Conservation (phyloP, 2,888 invertebrate species). For the Pollenia labialis region DNA sequence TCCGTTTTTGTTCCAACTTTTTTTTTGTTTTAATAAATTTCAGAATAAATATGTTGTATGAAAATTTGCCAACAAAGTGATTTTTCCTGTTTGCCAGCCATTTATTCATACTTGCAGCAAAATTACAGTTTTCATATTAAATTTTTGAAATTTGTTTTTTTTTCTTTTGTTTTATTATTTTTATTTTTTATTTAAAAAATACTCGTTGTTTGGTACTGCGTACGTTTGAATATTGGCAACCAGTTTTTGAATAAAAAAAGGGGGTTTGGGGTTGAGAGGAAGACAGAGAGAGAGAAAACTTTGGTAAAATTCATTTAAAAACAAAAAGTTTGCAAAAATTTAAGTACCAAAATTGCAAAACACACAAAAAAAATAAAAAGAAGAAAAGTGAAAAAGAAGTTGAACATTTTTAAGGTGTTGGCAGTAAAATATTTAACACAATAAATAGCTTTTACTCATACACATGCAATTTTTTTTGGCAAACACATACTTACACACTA, state of each 20-base stretch:
- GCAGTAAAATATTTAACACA: constrained; percentile 64
- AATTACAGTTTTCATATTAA: constrained; percentile 63
- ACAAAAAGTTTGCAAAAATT: constrained; percentile 49
- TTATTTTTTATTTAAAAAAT: constrained; percentile 44
- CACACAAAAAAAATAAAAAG: constrained; percentile 1
- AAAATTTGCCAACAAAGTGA: constrained; percentile 73
- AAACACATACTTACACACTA: not conserved
- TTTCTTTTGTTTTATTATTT: constrained; percentile 1
- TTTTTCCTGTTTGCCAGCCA: constrained; percentile 73
- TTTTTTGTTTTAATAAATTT: constrained; percentile 49
- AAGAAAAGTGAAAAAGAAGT: constrained; percentile 54
- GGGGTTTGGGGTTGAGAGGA: not conserved
- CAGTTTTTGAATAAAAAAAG: constrained; percentile 39
- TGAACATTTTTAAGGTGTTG: constrained; percentile 68
- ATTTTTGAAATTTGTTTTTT: constrained; percentile 31
- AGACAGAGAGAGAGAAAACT: constrained; percentile 27
- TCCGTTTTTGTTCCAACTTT: constrained; percentile 35
- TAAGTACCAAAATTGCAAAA: constrained; percentile 40
- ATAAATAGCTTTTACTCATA: constrained; percentile 21
- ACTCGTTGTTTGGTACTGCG: constrained; percentile 42
- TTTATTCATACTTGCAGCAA: constrained; percentile 38
- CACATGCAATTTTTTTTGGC: constrained; percentile 7
- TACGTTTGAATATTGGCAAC: constrained; percentile 56
- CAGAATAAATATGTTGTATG: constrained; percentile 55
- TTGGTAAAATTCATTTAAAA: constrained; percentile 54